Conservation (phyloP, 1,140 invertebrate genomes). For the Anastrepha obliqua region DNA sequence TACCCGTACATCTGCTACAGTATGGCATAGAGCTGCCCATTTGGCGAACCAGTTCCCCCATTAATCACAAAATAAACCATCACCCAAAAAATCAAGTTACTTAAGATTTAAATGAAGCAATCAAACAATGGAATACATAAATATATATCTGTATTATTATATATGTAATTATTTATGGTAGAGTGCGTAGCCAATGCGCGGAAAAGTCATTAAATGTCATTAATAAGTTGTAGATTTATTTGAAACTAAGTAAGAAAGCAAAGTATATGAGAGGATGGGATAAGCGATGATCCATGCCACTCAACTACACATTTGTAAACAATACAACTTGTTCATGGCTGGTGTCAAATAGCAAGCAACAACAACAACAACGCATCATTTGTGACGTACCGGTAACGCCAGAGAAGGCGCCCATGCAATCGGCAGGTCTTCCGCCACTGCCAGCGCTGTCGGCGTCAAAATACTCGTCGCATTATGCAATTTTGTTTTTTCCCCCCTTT, state of each 20-base stretch:
- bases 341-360: background rate
- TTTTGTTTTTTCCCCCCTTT: background rate
- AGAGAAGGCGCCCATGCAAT: background rate
- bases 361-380: background rate
- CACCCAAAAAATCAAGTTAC: background rate
- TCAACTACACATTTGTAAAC: background rate
- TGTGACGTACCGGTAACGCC: background rate
- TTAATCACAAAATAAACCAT: background rate
- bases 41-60: too few relatives aligned
- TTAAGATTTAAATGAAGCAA: background rate
- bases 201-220: background rate
- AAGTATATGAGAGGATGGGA: background rate
- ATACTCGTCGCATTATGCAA: background rate
- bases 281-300: background rate
- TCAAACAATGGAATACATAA: too few relatives aligned
- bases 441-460: background rate
- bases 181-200: background rate
- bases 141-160: background rate
- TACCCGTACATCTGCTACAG: too few relatives aligned
- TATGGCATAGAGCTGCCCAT: too few relatives aligned
- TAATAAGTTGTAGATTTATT: constrained; percentile 6
- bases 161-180: background rate
- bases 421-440: background rate
- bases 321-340: background rate
- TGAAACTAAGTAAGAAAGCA: background rate